These are phyloP conservation scores for Cydia splendana DNA, from an alignment of 1,140 invertebrate genomes.

Conservation along the genomic window DNA sequence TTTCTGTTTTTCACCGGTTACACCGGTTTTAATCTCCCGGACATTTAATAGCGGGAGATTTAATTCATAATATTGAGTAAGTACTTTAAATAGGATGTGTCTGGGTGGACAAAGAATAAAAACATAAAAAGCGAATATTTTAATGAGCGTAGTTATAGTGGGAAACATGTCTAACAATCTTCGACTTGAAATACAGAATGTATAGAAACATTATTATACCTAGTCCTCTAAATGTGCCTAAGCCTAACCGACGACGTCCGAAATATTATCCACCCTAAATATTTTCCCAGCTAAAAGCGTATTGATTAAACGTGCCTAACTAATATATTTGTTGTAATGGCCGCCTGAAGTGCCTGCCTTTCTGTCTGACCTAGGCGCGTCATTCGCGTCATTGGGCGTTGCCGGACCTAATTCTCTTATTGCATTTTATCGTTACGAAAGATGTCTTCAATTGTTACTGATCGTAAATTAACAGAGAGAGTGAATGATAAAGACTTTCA, in stretches of 20 bases:
- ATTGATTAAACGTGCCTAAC: constrained; percentile 54
- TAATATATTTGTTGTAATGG: constrained; percentile 44
- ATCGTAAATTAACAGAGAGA: constrained; percentile 13
- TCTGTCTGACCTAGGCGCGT: constrained; percentile 47
- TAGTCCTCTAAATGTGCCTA: neutral
- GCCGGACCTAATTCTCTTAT: constrained; percentile 44
- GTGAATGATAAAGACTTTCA: neutral
- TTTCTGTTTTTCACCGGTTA: too few relatives aligned
- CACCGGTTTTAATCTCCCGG: neutral
- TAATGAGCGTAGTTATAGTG: too few relatives aligned
- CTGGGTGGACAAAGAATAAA: too few relatives aligned
- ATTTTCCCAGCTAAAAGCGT: constrained; percentile 54
- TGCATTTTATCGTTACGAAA: constrained; percentile 22
- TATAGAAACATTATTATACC: neutral
- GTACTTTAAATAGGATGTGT: too few relatives aligned
- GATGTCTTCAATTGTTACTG: constrained; percentile 20
- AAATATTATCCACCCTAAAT: constrained; percentile 43
- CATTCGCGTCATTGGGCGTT: constrained; percentile 46
- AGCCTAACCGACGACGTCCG: constrained; percentile 28
- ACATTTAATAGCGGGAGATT: neutral
- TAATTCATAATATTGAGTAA: neutral
- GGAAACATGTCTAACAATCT: too few relatives aligned
- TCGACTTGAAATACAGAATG: too few relatives aligned
- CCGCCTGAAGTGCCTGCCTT: constrained; percentile 38
- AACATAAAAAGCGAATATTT: too few relatives aligned